Conservation (phyloP, 2,888 invertebrate genomes). For the Mimas tiliae region DNA sequence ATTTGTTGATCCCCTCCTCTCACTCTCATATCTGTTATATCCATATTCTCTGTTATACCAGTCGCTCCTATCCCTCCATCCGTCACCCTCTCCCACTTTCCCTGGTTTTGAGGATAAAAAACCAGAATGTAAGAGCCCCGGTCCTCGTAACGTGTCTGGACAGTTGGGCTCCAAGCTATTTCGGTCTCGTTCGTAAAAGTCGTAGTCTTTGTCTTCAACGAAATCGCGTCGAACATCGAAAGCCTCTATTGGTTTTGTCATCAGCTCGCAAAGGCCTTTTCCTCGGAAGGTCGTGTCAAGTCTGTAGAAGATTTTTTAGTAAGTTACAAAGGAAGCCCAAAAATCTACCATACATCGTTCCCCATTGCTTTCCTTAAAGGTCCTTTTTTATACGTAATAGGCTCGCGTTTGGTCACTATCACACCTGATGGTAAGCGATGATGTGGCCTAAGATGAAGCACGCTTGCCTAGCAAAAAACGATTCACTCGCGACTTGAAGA, state of each 20-base stretch:
- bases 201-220: slow-evolving; percentile 88
- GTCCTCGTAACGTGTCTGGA: slow-evolving; percentile 67
- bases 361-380: too few relatives aligned
- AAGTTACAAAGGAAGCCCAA: not conserved
- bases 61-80: slow-evolving; percentile 58
- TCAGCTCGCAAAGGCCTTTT: slow-evolving; percentile 91
- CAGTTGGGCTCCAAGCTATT: slow-evolving; percentile 88
- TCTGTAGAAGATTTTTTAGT: slow-evolving; percentile 61
- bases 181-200: slow-evolving; percentile 91
- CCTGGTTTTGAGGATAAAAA: slow-evolving; percentile 66
- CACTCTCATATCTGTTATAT: slow-evolving; percentile 40
- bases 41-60: slow-evolving; percentile 49
- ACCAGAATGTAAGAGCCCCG: slow-evolving; percentile 75
- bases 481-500: too few relatives aligned
- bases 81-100: slow-evolving; percentile 26
- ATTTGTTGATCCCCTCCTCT: slow-evolving; percentile 53
- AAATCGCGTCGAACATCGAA: slow-evolving; percentile 87
- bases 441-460: too few relatives aligned
- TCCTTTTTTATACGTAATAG: too few relatives aligned
- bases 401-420: too few relatives aligned
- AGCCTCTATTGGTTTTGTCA: slow-evolving; percentile 88
- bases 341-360: not conserved
- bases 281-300: slow-evolving; percentile 88
- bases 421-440: too few relatives aligned
- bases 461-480: too few relatives aligned